Evolutionary conservation across 2,113 vertebrate species (phyloP), one percentile per base, ranked within the genome.

Genomic region (Malurus cyaneus): DNA sequence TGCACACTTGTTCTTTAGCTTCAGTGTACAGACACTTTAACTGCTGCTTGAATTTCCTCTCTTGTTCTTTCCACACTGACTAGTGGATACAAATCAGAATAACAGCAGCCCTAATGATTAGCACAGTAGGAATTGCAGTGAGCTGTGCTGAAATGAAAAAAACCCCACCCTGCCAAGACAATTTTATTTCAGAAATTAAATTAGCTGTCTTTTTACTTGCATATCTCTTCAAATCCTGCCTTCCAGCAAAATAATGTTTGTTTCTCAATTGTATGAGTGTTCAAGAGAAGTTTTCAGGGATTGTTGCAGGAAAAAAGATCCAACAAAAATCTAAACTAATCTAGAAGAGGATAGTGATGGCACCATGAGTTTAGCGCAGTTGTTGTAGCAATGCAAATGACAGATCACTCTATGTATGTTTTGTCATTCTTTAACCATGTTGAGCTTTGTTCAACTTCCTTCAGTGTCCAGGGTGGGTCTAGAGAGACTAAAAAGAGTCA

Each of bases 161-260:
- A 72, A 1, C 3, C 9, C 9, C 16, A 16, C 18, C 13, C 29
- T 34, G 5, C 66, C 34, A 29, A 8, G 21, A 59, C 31, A 78
- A 34, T 74, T 87, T 90, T 90, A 52, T 92, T 90, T 86, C 41
- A 77, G 67, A 86, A 92, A 92, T 88, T 59, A 41, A 42, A 80
- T 74, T 57, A 74, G 18, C 31, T 19, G 31, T 28, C 24, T 88
- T 92, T 92, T 88, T 44, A 34, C 49, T 90, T 60, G 47, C 42
- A 41, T 77, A 32, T 36, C 18, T 80, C 46, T 79, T 91, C 36
- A 86, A 71, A 65, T 84, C 36, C 65, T 67, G 12, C 62, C 41
- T 95, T 73, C 7, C 36, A 76, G 28, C 78, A 39, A 71, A 42
- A 23, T 7, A 54, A 4, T 47, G 15, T 4, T 25, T 80, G 70